Percentiles rank a stretch among this genome's conserved stretches.
Evolutionary conservation across 2,888 invertebrate genomes (phyloP).

Genomic region (Eueremaeus valkanovi): DNA sequence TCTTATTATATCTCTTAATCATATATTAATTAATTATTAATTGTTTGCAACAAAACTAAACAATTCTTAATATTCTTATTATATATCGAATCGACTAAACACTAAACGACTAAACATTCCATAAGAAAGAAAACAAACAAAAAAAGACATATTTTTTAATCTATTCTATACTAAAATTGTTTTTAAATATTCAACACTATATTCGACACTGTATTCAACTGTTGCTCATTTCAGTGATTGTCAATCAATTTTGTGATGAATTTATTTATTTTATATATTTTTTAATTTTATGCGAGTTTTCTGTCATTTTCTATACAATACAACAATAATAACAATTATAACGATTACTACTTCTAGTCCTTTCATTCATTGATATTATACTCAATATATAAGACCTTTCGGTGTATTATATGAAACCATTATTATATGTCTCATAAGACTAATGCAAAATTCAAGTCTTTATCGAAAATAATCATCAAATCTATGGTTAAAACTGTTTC

Average conservation of each 20-base stretch:
- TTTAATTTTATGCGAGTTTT: neutral
- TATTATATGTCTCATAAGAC: neutral
- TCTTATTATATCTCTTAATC: neutral
- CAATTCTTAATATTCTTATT: neutral
- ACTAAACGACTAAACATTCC: neutral
- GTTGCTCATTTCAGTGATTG: slow-evolving; percentile 21
- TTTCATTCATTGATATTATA: slow-evolving; percentile 5
- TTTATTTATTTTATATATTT: slow-evolving; percentile 17
- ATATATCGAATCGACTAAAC: too few relatives aligned
- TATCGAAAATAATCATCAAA: too few relatives aligned
- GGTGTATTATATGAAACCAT: neutral
- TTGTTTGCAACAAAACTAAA: too few relatives aligned
- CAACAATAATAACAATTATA: neutral
- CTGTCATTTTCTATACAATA: neutral
- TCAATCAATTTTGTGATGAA: slow-evolving; percentile 23
- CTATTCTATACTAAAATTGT: neutral
- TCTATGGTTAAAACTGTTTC: too few relatives aligned
- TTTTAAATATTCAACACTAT: too few relatives aligned
- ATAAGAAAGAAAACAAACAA: too few relatives aligned
- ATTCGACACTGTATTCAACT: too few relatives aligned
- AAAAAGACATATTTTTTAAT: too few relatives aligned
- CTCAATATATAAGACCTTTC: neutral
- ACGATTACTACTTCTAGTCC: too few relatives aligned
- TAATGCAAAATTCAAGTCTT: neutral
- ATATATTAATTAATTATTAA: too few relatives aligned